Evolutionary conservation across 1,140 invertebrate genomes (phyloP), one percentile per base, ranked within the genome.

Genomic region (Hyphantria cunea): DNA sequence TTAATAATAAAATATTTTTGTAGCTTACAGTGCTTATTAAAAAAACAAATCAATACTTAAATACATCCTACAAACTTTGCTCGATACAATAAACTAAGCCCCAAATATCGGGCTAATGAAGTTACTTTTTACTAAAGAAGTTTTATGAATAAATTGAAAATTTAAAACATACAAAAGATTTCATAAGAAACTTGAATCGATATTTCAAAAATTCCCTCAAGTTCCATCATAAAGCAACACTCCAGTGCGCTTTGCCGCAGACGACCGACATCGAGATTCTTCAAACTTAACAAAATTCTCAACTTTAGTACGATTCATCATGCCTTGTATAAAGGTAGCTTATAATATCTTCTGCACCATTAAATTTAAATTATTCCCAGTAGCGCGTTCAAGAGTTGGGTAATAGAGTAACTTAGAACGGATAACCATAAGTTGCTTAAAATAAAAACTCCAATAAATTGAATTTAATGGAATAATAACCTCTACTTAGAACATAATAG

Each of bases 151-250:
- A 56, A 45, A 55, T 47, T 47, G 44, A 37, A 48, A 58, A 48
- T 49, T 64, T 68, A 67, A 44, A 71, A 71, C 51, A 42, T 71
- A 25, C 65, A 41, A 13, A 47, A 67, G 62, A 62, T 51, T 12
- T 51, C 47, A 63, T 70, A 70, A 69, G 74, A 77, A 69, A 74
- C 65, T 74, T 47, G 64, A 71, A 78, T 80, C 78, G 76, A 83
- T 84, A 82, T 83, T 70, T 84, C 74, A 83, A 82, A 83, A 84
- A 79, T 77, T 79, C 72, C 52, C 34, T 44, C 64, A 82, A 86
- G 76, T 82, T 79, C 64, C 60, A 70, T 77, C 78, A 72, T 82
- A 84, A 79, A 81, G 83, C 76, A 82, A 80, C 81, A 82, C 75
- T 82, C 64, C 48, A 76, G 70, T 82, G 79, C 76, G 72, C 75